Percentiles rank a stretch among this genome's conserved stretches.
Evolutionary conservation across 2,888 invertebrate genomes (phyloP).

Genomic region (Tribolium freemani): DNA sequence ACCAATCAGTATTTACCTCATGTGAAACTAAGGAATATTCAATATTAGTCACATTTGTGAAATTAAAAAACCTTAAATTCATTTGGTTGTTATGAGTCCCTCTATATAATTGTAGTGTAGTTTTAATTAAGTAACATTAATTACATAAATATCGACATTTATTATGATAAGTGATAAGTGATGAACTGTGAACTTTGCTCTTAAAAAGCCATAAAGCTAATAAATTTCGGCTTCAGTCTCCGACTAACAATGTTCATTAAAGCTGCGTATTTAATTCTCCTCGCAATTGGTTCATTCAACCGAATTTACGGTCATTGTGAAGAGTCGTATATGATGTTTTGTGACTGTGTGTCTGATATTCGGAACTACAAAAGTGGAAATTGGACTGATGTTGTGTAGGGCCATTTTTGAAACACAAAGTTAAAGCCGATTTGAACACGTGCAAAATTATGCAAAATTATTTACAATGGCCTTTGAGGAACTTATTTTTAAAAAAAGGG

Average conservation of each 20-base stretch:
- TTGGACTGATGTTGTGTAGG: conserved; percentile 19
- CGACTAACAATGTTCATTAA: neutral
- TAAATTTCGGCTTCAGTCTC: neutral
- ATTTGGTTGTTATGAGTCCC: no score
- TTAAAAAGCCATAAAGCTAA: neutral
- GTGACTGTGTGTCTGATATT: conserved; percentile 16
- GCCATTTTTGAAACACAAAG: no score
- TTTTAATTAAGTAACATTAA: neutral
- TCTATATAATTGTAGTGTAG: no score
- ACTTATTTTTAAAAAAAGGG: no score
- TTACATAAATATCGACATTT: neutral
- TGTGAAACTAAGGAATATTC: no score
- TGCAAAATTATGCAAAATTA: no score
- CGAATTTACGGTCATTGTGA: conserved; percentile 4
- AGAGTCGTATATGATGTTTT: conserved; percentile 9
- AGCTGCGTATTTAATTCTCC: neutral
- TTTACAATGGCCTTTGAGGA: no score
- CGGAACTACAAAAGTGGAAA: neutral
- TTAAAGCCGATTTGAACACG: no score
- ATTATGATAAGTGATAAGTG: neutral
- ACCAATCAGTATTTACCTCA: no score
- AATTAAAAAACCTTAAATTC: no score
- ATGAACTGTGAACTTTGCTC: neutral
- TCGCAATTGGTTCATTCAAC: neutral
- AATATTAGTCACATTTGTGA: no score